Base-by-base conservation (phyloP, 2,888 invertebrate species). In the Tetrapedia diversipes region DNA sequence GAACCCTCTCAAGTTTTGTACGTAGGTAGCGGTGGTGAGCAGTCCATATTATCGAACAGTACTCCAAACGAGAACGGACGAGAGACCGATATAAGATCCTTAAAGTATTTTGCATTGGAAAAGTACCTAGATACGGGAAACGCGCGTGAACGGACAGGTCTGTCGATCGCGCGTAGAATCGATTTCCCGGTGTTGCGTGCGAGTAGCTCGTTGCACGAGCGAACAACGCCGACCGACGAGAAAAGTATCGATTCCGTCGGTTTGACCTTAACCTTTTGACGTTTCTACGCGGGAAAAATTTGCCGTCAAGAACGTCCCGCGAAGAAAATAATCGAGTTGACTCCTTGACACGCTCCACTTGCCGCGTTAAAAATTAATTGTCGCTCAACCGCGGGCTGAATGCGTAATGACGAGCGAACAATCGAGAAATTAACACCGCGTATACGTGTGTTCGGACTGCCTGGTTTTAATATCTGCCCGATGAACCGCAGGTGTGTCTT, bases 261-360 rank as follows among this genome's bases (percentile, higher is more conserved):
- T 19, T 7, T 65, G 80, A 67, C 84, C 83, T 84, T 83, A 70
- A 84, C 85, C 81, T 71, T 82, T 74, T 49, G n/a, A 56, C 11
- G 37, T 49, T 61, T 51, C 56, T 60, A 60, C 73, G 81, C 53
- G 51, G 45, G 61, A 81, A 73, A 67, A 45, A 54, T 49, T 51
- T 39, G 16, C 37, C 41, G 11, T n/a, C 22, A 19, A 41, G 34
- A 29, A 27, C 39, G 22, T 47, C 27, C 24, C 10, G n/a, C n/a
- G 14, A 45, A 6, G 29, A 27, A 67, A 54, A n/a, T n/a, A n/a
- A 47, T 14, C 37, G 16, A 27, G 29, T 22, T 32, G 29, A 37
- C 37, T 32, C 11, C 22, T 22, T 3, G 39, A 32, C 34, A 65
- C 56, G 39, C 24, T 14, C 14, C 32, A 32, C 41, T 45, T 41